These are phyloP conservation scores for Hippoglossus stenolepis DNA, from an alignment of 2,113 vertebrate species.

Conservation along the genomic window DNA sequence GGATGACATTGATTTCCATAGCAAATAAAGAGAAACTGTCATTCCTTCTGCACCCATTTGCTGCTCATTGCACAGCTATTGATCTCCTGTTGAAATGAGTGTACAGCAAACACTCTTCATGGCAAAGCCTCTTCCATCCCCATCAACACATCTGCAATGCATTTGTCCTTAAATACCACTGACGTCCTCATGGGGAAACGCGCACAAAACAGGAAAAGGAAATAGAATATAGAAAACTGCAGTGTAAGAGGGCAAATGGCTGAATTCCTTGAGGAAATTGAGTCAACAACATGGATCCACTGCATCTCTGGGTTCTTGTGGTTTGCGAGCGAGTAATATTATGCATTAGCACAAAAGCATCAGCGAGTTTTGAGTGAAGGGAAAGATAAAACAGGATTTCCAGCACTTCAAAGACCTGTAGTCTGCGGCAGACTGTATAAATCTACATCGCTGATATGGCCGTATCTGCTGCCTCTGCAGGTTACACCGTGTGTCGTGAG, in stretches of 20 bases:
- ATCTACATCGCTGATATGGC: slow-evolving; percentile 54
- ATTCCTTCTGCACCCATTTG: slow-evolving; percentile 64
- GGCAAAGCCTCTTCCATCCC: slow-evolving; percentile 29
- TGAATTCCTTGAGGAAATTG: slow-evolving; percentile 54
- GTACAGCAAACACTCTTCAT: slow-evolving; percentile 40
- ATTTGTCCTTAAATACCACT: slow-evolving; percentile 42
- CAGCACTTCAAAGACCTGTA: slow-evolving; percentile 62
- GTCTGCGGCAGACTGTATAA: slow-evolving; percentile 50
- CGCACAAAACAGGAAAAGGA: slow-evolving; percentile 4
- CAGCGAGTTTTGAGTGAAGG: slow-evolving; percentile 34
- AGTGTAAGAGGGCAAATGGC: slow-evolving; percentile 7
- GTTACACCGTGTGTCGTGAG: slow-evolving; percentile 35
- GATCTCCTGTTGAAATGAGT: slow-evolving; percentile 58
- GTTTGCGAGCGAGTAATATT: slow-evolving; percentile 36
- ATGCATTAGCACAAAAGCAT: slow-evolving; percentile 51
- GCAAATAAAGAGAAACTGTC: slow-evolving; percentile 74
- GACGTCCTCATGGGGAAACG: not conserved
- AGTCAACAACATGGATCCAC: slow-evolving; percentile 30
- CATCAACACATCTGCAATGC: slow-evolving; percentile 32
- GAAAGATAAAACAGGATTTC: slow-evolving; percentile 53
- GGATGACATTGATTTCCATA: slow-evolving; percentile 78
- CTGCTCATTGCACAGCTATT: slow-evolving; percentile 66
- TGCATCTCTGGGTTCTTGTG: slow-evolving; percentile 34
- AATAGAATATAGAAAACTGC: slow-evolving; percentile 20
- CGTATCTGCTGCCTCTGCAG: slow-evolving; percentile 52